phyloP scores from a whole-genome alignment of 1,140 invertebrate genomes.

The Lasioglossum albipes region DNA sequence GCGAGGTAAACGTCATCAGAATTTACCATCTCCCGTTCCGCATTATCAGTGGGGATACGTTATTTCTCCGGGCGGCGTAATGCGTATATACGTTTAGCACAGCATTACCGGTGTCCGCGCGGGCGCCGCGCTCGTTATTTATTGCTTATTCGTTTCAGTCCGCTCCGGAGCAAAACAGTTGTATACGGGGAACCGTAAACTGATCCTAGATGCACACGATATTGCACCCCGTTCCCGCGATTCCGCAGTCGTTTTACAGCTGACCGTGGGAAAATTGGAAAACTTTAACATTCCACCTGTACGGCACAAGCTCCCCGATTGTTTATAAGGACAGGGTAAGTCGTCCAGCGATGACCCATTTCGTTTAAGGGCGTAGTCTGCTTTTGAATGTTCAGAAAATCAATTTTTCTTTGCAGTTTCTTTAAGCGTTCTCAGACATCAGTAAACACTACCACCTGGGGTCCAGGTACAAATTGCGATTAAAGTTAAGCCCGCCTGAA shows the following conservation, averaged over 20 bases:
- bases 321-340: too few relatives aligned
- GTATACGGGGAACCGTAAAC: conserved; percentile 34
- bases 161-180: conserved; percentile 19
- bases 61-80: conserved; percentile 45
- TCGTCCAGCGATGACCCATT: too few relatives aligned
- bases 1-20: conserved; percentile 34
- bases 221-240: conserved; percentile 15
- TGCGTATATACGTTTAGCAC: conserved; percentile 52
- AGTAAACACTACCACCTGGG: conserved; percentile 60
- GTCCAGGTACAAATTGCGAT: conserved; percentile 66
- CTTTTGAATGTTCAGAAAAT: too few relatives aligned
- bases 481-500: conserved; percentile 44
- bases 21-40: conserved; percentile 50
- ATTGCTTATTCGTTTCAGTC: conserved; percentile 51
- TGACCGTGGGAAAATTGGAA: conserved; percentile 51
- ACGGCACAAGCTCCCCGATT: conserved; percentile 17
- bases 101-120: conserved; percentile 47
- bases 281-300: conserved; percentile 40
- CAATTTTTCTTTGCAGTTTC: too few relatives aligned
- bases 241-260: conserved; percentile 32
- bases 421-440: neutral
- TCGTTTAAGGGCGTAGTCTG: too few relatives aligned
- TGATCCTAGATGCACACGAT: conserved; percentile 43
- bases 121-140: conserved; percentile 48
- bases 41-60: conserved; percentile 51